A percentile compares a stretch with the other conserved stretches of the same genome.
phyloP scores from a whole-genome alignment of 30 jellyfish, hydroid and myxozoan species.

The Mastigias papua region DNA sequence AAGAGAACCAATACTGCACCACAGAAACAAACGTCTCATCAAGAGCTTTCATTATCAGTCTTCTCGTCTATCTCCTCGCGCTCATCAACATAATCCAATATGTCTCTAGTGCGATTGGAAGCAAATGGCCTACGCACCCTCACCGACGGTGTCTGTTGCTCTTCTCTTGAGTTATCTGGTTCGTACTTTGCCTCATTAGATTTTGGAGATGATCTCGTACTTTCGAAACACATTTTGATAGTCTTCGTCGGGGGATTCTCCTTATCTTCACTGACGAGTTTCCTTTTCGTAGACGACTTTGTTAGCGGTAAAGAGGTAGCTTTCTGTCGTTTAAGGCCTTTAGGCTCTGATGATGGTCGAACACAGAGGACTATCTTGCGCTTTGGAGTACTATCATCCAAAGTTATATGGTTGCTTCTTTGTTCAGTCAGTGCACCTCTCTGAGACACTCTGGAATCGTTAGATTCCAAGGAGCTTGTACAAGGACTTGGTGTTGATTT shows the following conservation, averaged over 20 bases:
- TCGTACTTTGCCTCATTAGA: not conserved
- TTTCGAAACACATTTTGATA: conserved; percentile 38
- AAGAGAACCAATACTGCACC: not conserved
- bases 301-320: not conserved
- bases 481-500: conserved; percentile 63
- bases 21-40: not conserved
- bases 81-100: conserved; percentile 54
- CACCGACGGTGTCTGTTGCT: conserved; percentile 1
- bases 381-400: conserved; percentile 1
- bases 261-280: conserved; percentile 53
- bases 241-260: conserved; percentile 68
- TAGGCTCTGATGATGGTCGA: conserved; percentile 54
- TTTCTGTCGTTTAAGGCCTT: conserved; percentile 27
- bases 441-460: conserved; percentile 3
- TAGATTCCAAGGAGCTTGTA: not conserved
- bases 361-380: conserved; percentile 43
- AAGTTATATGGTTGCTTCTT: conserved; percentile 2
- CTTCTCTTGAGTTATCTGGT: conserved; percentile 5
- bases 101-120: conserved; percentile 25
- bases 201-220: conserved; percentile 24
- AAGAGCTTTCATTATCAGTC: conserved; percentile 21
- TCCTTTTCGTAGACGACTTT: conserved; percentile 51
- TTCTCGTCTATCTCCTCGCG: not conserved
- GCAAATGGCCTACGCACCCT: conserved; percentile 3
- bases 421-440: conserved; percentile 28